Evolutionary conservation across 2,113 vertebrate genomes (phyloP).

Genomic region (Caracal caracal): DNA sequence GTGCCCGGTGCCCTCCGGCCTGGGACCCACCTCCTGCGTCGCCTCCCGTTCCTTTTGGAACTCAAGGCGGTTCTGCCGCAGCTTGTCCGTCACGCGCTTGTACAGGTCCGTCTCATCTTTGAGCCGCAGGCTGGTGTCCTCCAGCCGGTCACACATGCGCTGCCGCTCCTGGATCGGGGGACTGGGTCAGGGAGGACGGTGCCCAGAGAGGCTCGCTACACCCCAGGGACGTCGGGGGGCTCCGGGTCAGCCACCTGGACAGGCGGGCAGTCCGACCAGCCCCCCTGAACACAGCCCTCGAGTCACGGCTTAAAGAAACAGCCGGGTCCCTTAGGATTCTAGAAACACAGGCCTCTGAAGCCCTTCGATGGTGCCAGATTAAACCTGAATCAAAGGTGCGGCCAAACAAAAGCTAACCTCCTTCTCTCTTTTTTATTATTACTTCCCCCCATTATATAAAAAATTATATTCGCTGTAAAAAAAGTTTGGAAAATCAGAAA

Average conservation of each 20-base stretch:
- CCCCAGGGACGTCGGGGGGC: neutral
- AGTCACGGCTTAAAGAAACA: neutral
- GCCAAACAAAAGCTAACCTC: neutral
- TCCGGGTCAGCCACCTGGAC: neutral
- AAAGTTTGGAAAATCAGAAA: neutral
- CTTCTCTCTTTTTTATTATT: neutral
- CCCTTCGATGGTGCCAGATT: neutral
- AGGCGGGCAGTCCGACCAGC: neutral
- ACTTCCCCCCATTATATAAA: neutral
- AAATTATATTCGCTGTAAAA: neutral
- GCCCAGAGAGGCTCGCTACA: rapidly evolving
- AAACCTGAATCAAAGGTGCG: neutral
- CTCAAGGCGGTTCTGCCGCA: conserved; percentile 93
- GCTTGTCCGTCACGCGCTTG: conserved; percentile 97
- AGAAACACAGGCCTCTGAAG: neutral
- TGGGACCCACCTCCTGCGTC: conserved; percentile 92
- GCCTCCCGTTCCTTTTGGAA: conserved; percentile 96
- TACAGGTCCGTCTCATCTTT: conserved; percentile 97
- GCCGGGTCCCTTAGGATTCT: neutral
- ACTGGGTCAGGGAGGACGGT: rapidly evolving
- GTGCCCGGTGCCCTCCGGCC: too few relatives aligned
- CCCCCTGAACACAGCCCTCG: neutral
- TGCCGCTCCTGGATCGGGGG: conserved; percentile 90
- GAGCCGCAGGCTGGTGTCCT: conserved; percentile 94
- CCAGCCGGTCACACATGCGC: conserved; percentile 94